Conservation (phyloP, 2,888 invertebrate genomes). For the Magallana nippona region DNA sequence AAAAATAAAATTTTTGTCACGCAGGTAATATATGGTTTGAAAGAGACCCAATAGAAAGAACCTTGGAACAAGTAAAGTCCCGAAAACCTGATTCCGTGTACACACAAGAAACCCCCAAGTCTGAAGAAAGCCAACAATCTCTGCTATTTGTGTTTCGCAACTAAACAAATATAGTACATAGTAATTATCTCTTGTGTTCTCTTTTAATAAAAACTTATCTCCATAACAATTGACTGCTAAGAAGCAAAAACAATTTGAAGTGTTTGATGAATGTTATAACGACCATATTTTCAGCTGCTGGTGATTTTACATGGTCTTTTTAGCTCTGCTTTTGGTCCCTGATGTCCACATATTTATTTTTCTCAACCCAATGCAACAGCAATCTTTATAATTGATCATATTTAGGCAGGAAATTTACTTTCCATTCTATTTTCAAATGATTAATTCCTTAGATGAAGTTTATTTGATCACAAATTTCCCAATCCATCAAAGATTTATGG, state of each 20-base stretch:
- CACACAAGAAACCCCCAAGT: background rate
- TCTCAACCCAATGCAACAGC: background rate
- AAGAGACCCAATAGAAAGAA: slow-evolving; percentile 16
- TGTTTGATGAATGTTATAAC: background rate
- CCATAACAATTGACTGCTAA: background rate
- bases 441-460: slow-evolving; percentile 14
- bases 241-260: background rate
- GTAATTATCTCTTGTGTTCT: slow-evolving; percentile 1
- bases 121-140: background rate
- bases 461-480: slow-evolving; percentile 26
- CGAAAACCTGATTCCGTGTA: background rate
- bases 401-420: slow-evolving; percentile 29
- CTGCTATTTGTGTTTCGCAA: background rate
- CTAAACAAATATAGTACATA: slow-evolving; percentile 13
- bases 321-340: background rate
- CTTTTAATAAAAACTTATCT: background rate
- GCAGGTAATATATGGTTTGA: slow-evolving; percentile 1
- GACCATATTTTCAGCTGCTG: background rate
- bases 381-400: slow-evolving; percentile 25
- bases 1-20: slow-evolving; percentile 15
- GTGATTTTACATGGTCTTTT: background rate
- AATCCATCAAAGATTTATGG: slow-evolving; percentile 23
- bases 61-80: slow-evolving; percentile 11
- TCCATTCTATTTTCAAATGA: slow-evolving; percentile 28
- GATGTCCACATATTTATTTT: background rate